Evolutionary conservation across 1,140 invertebrate genomes (phyloP).

Genomic region (Intoshia linei): DNA sequence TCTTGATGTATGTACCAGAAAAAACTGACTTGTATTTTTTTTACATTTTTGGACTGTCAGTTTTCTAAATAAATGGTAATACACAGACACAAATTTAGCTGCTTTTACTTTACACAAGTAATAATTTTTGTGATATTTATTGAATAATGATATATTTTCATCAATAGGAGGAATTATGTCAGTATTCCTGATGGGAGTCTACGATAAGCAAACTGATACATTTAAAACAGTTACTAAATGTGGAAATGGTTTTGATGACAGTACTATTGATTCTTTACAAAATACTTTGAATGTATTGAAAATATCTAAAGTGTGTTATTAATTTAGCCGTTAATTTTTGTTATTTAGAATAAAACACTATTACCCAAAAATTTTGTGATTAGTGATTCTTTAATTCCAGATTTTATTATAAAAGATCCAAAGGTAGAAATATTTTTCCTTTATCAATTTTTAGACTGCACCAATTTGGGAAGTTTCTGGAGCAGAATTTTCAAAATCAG

Average conservation of each 20-base stretch:
- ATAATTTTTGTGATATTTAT: constrained; percentile 2
- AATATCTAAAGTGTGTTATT: constrained; percentile 30
- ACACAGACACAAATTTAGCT: neutral
- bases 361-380: constrained; percentile 46
- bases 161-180: constrained; percentile 46
- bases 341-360: constrained; percentile 26
- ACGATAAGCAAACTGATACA: constrained; percentile 30
- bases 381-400: constrained; percentile 45
- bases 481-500: constrained; percentile 52
- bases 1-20: no score
- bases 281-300: constrained; percentile 40
- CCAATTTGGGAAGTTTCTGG: constrained; percentile 73
- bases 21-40: neutral
- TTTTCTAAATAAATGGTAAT: neutral
- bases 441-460: constrained; percentile 25
- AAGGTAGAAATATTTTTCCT: constrained; percentile 23
- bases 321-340: neutral
- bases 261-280: constrained; percentile 40
- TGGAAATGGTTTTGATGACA: constrained; percentile 50
- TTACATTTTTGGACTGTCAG: neutral
- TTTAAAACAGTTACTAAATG: constrained; percentile 50
- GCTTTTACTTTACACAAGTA: no score
- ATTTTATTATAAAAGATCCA: constrained; percentile 49
- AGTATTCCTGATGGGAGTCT: constrained; percentile 60
- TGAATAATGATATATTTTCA: constrained; percentile 4